These are phyloP conservation scores for Lycophotia porphyrea DNA, from an alignment of 2,888 invertebrate species.

Conservation along the genomic window DNA sequence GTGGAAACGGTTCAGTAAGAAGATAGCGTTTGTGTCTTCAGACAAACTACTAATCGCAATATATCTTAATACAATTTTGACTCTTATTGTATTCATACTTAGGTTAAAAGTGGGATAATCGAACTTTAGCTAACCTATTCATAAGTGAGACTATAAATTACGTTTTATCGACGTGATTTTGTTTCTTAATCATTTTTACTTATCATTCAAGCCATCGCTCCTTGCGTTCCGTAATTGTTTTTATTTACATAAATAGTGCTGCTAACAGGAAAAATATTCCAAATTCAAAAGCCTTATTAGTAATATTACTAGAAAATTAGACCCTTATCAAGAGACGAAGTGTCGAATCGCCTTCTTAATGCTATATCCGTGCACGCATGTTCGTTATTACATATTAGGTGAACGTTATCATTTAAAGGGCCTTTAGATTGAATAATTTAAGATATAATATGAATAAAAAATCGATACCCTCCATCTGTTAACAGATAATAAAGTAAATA, in stretches of 20 bases:
- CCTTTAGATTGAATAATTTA: conserved; percentile 21
- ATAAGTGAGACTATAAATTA: neutral
- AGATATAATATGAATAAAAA: conserved; percentile 15
- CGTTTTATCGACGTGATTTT: conserved; percentile 6
- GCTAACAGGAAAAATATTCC: conserved; percentile 18
- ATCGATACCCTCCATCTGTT: neutral
- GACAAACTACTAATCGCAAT: conserved; percentile 39
- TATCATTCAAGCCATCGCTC: conserved; percentile 39
- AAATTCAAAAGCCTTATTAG: conserved; percentile 24
- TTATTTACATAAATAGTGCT: conserved; percentile 47
- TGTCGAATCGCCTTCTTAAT: conserved; percentile 12
- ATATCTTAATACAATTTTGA: neutral
- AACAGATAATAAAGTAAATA: neutral
- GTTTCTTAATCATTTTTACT: conserved; percentile 16
- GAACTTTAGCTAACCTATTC: neutral
- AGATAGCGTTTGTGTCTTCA: conserved; percentile 52
- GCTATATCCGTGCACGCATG: conserved; percentile 18
- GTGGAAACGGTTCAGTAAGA: conserved; percentile 55
- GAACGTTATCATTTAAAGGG: conserved; percentile 7
- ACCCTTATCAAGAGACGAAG: conserved; percentile 24
- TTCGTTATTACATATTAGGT: conserved; percentile 26
- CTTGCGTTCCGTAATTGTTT: conserved; percentile 31
- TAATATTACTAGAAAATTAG: conserved; percentile 38
- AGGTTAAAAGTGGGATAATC: neutral
- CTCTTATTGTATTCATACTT: neutral